Evolutionary conservation across 2,888 invertebrate species (phyloP).

Genomic region (Salpingus planirostris): DNA sequence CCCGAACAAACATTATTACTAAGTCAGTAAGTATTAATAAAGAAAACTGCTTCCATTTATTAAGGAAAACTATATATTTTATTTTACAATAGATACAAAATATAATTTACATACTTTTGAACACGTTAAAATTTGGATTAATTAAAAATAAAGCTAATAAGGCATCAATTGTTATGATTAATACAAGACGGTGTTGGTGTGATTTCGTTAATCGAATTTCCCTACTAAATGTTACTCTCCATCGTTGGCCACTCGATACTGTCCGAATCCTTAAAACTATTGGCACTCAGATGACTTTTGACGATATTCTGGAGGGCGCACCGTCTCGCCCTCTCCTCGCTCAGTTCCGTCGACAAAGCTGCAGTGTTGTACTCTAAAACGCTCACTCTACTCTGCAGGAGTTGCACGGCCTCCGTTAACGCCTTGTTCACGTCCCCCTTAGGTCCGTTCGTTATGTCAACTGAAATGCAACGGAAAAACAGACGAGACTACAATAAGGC

Average conservation of each 20-base stretch:
- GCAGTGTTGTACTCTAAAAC: constrained; percentile 37
- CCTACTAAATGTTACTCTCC: constrained; percentile 28
- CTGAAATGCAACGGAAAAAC: constrained; percentile 12
- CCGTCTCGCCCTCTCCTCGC: constrained; percentile 37
- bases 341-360: constrained; percentile 32
- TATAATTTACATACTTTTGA: too few species aligned
- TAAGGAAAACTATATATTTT: too few species aligned
- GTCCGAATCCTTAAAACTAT: constrained; percentile 32
- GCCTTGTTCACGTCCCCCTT: constrained; percentile 27
- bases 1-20: too few species aligned
- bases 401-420: constrained; percentile 24
- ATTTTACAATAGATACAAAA: too few species aligned
- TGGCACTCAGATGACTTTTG: constrained; percentile 22
- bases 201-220: too few species aligned
- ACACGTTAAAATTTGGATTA: too few species aligned
- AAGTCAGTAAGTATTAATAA: too few species aligned
- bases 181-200: too few species aligned
- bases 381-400: constrained; percentile 29
- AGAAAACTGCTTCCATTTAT: too few species aligned
- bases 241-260: constrained; percentile 36
- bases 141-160: too few species aligned
- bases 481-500: background rate
- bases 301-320: constrained; percentile 33
- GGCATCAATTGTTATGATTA: too few species aligned
- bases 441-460: constrained; percentile 25